phyloP scores from a whole-genome alignment of 2,113 vertebrate species.

The Nicator chloris region DNA sequence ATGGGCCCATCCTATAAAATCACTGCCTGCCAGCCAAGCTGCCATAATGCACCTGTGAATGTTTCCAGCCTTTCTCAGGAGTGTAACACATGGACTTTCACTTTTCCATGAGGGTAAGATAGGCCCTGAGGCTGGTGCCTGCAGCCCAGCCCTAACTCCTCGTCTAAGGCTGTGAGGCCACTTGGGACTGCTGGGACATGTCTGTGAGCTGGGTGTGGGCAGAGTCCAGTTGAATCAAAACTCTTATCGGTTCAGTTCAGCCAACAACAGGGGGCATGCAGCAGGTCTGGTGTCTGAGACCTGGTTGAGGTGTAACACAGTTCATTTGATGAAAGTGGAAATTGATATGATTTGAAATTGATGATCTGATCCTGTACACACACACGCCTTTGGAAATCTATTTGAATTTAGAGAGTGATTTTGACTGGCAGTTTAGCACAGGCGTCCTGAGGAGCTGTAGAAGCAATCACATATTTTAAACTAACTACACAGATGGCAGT shows the following conservation, averaged over 20 bases:
- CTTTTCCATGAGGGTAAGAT: neutral
- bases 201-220: neutral
- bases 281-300: neutral
- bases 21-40: neutral
- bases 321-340: neutral
- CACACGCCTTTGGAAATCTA: neutral
- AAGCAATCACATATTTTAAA: neutral
- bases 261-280: rapidly evolving
- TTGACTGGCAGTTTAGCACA: neutral
- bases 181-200: neutral
- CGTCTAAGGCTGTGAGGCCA: neutral
- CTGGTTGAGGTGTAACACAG: neutral
- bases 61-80: neutral
- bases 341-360: neutral
- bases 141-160: neutral
- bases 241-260: neutral
- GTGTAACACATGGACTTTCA: neutral
- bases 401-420: neutral
- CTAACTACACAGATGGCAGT: neutral
- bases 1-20: neutral
- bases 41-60: neutral
- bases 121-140: neutral
- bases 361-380: neutral
- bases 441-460: neutral
- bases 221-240: neutral